These are phyloP conservation scores for Wasmannia auropunctata DNA, from an alignment of 1,140 invertebrate genomes.

Conservation along the genomic window DNA sequence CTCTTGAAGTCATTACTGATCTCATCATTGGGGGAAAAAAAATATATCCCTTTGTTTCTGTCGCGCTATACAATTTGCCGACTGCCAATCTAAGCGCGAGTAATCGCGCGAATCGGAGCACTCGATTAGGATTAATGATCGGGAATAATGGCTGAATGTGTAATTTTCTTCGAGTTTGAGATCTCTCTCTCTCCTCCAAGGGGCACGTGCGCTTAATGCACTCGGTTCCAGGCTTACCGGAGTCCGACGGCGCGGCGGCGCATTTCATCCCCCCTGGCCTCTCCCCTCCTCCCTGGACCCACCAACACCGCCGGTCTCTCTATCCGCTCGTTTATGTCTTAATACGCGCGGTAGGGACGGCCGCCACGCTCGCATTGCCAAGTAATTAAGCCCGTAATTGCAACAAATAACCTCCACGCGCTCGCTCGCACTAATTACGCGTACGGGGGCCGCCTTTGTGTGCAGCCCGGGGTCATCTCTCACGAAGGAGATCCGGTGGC, in stretches of 20 bases:
- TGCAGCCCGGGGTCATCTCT: background rate
- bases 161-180: background rate
- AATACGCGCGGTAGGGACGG: slow-evolving; percentile 7
- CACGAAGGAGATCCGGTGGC: slow-evolving; percentile 17
- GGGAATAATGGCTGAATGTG: background rate
- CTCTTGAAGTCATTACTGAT: background rate
- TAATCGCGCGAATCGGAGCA: background rate
- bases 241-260: background rate
- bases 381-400: slow-evolving; percentile 60
- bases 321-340: slow-evolving; percentile 21
- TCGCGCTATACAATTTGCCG: background rate
- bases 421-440: slow-evolving; percentile 15
- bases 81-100: background rate
- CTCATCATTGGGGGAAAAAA: background rate
- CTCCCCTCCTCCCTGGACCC: background rate
- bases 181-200: no score
- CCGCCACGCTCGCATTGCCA: slow-evolving; percentile 28
- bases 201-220: background rate
- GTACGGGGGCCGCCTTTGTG: slow-evolving; percentile 34
- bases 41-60: background rate
- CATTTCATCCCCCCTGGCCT: background rate
- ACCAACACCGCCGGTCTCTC: no score
- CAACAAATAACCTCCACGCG: slow-evolving; percentile 13
- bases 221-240: slow-evolving; percentile 5
- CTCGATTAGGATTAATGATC: background rate